Evolutionary conservation across 2,797 vertebrate genomes (phyloP).

Genomic region (Gymnopithys bicolor): DNA sequence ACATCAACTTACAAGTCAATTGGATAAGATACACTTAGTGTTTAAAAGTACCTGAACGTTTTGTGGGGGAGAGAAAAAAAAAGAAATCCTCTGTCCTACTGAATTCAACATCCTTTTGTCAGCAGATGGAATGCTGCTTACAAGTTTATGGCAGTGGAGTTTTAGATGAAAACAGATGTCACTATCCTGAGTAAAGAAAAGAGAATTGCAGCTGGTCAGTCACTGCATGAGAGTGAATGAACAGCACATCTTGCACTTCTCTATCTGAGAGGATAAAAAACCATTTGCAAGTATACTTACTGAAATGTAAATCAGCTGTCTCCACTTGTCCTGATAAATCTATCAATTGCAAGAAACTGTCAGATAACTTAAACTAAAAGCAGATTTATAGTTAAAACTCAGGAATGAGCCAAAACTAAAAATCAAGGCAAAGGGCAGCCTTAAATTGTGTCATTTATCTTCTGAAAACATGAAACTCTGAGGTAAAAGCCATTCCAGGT

Average conservation of each 20-base stretch:
- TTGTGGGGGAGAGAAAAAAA: not conserved
- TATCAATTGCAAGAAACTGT: conserved; percentile 10
- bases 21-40: not conserved
- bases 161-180: conserved; percentile 19
- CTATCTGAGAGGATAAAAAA: not conserved
- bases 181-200: conserved; percentile 28
- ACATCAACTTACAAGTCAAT: not conserved
- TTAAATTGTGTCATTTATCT: not conserved
- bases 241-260: conserved; percentile 25
- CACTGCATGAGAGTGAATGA: conserved; percentile 30
- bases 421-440: not conserved
- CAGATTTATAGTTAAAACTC: not conserved
- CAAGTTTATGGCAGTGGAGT: not conserved
- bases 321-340: conserved; percentile 1
- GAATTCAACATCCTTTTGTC: not conserved
- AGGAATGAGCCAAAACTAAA: conserved; percentile 2
- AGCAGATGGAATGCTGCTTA: not conserved
- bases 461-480: not conserved
- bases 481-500: not conserved
- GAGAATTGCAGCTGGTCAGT: conserved; percentile 36
- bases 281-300: not conserved
- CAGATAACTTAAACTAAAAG: not conserved
- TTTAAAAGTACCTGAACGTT: not conserved
- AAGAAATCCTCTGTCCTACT: not conserved
- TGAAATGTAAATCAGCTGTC: not conserved